These are phyloP conservation scores for Apotomis betuletana DNA, from an alignment of 2,888 invertebrate species.

Conservation along the genomic window DNA sequence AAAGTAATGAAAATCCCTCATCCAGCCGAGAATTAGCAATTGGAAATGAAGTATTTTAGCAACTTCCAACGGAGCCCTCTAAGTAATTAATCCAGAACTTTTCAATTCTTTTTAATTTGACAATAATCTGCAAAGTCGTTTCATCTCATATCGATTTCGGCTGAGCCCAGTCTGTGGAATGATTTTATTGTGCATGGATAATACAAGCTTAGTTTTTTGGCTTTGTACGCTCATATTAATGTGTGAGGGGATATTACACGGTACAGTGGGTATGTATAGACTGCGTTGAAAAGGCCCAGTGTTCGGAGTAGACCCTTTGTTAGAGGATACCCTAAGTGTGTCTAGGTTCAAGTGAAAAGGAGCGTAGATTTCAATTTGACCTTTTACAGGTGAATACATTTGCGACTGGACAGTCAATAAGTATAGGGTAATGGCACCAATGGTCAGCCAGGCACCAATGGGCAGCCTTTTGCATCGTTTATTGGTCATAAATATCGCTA, in stretches of 20 bases:
- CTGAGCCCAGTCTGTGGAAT: conserved; percentile 12
- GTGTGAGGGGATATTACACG: conserved; percentile 9
- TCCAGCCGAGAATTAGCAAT: conserved; percentile 26
- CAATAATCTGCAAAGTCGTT: conserved; percentile 34
- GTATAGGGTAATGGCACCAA: no score
- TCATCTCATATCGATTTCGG: conserved; percentile 24
- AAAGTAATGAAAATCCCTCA: conserved; percentile 21
- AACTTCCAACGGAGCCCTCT: conserved; percentile 31
- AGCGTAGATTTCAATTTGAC: no score
- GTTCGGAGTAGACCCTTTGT: neutral
- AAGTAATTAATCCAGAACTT: conserved; percentile 40
- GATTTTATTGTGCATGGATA: conserved; percentile 13
- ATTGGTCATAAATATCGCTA: no score
- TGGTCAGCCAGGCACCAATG: no score
- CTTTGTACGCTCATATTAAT: conserved; percentile 8
- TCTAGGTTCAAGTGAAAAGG: neutral
- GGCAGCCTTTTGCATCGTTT: no score
- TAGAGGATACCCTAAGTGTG: neutral
- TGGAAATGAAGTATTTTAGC: conserved; percentile 33
- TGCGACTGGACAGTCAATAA: no score
- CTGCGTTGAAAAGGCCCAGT: neutral
- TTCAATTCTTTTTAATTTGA: conserved; percentile 36
- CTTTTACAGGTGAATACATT: no score
- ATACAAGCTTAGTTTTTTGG: neutral
- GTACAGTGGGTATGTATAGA: neutral